phyloP scores from a whole-genome alignment of 2,113 vertebrate genomes.

The Peucedramus taeniatus region DNA sequence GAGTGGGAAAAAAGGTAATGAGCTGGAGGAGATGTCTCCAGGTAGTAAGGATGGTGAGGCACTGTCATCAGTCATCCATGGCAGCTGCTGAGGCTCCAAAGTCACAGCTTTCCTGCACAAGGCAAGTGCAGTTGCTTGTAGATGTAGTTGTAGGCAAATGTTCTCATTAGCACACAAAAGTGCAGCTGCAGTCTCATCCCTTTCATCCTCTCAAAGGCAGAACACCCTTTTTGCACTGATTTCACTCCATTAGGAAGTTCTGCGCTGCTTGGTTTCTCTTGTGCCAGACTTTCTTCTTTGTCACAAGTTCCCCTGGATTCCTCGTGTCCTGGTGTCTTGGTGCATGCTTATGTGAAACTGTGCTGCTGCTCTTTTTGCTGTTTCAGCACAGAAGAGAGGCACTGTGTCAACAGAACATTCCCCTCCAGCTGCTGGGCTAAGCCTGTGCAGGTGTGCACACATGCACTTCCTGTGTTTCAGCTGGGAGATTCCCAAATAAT shows the following conservation, averaged over 20 bases:
- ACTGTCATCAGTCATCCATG: neutral
- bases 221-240: neutral
- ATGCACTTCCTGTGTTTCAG: neutral
- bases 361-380: neutral
- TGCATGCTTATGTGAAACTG: neutral
- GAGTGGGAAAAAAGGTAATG: neutral
- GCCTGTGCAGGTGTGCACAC: fast-evolving
- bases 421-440: neutral
- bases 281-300: neutral
- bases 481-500: neutral
- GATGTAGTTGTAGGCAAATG: neutral
- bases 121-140: neutral
- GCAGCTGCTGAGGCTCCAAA: neutral
- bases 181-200: neutral
- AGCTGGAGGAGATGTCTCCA: neutral
- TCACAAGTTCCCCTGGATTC: neutral
- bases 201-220: neutral
- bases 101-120: neutral
- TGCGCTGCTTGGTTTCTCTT: neutral
- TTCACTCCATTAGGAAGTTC: neutral
- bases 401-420: neutral
- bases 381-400: neutral
- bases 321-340: neutral
- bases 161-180: neutral
- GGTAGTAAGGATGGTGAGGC: neutral